These are phyloP conservation scores for Falcunculus frontatus DNA, from an alignment of 2,113 vertebrate genomes.

Conservation along the genomic window DNA sequence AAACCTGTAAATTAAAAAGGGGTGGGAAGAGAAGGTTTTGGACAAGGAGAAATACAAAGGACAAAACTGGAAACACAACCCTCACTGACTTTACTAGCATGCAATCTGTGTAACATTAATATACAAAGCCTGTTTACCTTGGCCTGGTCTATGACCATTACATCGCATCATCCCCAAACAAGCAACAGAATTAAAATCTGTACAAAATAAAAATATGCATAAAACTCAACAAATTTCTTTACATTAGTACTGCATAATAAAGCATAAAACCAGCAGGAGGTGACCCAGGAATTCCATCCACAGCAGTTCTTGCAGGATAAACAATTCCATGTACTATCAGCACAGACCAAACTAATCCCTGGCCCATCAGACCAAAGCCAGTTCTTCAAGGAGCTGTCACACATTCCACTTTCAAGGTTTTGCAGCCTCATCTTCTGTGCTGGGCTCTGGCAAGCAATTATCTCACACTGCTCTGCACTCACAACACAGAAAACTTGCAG, in stretches of 20 bases:
- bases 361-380: neutral
- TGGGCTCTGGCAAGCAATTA: neutral
- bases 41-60: constrained; percentile 12
- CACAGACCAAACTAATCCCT: neutral
- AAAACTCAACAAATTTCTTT: constrained; percentile 44
- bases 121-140: constrained; percentile 68
- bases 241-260: constrained; percentile 61
- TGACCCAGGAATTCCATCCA: constrained; percentile 1
- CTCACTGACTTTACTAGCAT: constrained; percentile 72
- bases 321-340: neutral
- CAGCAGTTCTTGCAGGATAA: constrained; percentile 1
- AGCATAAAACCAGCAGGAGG: constrained; percentile 31
- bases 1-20: constrained; percentile 5
- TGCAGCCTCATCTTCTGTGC: neutral
- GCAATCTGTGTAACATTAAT: constrained; percentile 73
- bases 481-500: neutral
- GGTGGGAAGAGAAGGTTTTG: neutral
- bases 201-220: constrained; percentile 64
- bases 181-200: constrained; percentile 61
- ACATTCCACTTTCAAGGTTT: neutral
- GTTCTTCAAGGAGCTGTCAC: neutral
- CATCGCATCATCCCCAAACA: constrained; percentile 60
- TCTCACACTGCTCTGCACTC: neutral
- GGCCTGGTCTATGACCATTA: constrained; percentile 53
- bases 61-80: constrained; percentile 58